These are phyloP conservation scores for Callocephalon fimbriatum DNA, from an alignment of 2,113 vertebrate genomes.

Conservation along the genomic window DNA sequence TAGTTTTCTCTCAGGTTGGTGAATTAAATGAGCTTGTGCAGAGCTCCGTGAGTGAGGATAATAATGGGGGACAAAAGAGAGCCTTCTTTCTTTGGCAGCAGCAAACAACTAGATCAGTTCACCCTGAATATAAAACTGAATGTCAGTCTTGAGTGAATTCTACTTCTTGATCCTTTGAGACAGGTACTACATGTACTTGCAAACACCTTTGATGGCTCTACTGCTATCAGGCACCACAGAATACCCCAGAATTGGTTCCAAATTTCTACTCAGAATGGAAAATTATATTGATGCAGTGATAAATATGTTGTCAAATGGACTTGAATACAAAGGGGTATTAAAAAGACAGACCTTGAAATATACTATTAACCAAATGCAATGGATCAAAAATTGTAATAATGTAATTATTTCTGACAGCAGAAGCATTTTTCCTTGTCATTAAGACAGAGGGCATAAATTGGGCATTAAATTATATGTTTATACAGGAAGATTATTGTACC, in stretches of 20 bases:
- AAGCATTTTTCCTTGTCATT: not conserved
- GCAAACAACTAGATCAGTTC: not conserved
- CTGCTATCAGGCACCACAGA: not conserved
- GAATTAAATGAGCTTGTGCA: not conserved
- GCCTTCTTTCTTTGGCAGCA: not conserved
- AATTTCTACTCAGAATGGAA: not conserved
- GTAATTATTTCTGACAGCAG: not conserved
- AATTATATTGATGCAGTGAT: not conserved
- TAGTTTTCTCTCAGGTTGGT: not conserved
- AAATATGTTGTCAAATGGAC: not conserved
- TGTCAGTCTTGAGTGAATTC: not conserved
- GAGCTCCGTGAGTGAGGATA: not conserved
- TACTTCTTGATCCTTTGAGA: not conserved
- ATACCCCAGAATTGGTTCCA: not conserved
- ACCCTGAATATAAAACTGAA: not conserved
- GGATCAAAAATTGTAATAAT: not conserved
- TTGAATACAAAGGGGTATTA: not conserved
- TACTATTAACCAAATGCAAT: not conserved
- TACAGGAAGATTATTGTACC: not conserved
- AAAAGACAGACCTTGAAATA: not conserved
- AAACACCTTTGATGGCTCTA: not conserved
- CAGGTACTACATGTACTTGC: not conserved
- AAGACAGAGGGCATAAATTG: not conserved
- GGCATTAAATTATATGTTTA: not conserved
- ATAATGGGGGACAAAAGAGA: not conserved